Base-by-base conservation (phyloP, 2,797 vertebrate genomes). In the Pachyuromys duprasi region DNA sequence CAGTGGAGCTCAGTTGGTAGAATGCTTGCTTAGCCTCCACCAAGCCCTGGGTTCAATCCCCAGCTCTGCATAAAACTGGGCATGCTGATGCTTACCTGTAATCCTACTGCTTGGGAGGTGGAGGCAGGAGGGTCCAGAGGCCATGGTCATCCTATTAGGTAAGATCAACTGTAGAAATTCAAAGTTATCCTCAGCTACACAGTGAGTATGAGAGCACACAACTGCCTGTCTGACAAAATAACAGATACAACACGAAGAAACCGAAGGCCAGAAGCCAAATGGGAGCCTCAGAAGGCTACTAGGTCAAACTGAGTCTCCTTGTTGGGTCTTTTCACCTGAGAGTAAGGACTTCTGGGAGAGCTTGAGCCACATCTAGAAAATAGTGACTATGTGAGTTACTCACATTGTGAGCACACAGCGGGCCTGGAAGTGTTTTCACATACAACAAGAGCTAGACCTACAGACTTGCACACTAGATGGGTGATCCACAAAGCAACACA, bases 341-440 rank as follows among this genome's bases (percentile, higher is more conserved):
- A 79, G 86, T 53, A n/a, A 3, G 62, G 74, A 82, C 62, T 94
- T 89, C 62, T 79, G 78, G 60, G 83, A 93, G 57, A 15, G 11
- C 15, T 60, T 33, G 78, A 80, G 62, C 55, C 84, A 82, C 92
- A 91, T 55, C 1, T 2, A 88, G 28, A 13, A 86, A 94, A 53
- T 84, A 87, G 45, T 96, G 82, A 62, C 82, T 53, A 17, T 53
- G 89, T 15, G 89, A 67, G 53, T 9, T 67, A 67, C 42, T 84
- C 82, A 69, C 82, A 67, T 28, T 15, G 13, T 22, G 75, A 93
- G 42, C 20, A 69, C 62, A 69, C 33, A 45, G 33, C 24, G 53
- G 72, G 49, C 69, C 17, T 26, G 20, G 70, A 97, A 65, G 65
- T 53, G 15, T 97, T 80, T 89, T 57, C 65, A 93, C 36, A 86